These are phyloP conservation scores for Agonopterix heracliana DNA, from an alignment of 2,888 invertebrate species.

Conservation along the genomic window DNA sequence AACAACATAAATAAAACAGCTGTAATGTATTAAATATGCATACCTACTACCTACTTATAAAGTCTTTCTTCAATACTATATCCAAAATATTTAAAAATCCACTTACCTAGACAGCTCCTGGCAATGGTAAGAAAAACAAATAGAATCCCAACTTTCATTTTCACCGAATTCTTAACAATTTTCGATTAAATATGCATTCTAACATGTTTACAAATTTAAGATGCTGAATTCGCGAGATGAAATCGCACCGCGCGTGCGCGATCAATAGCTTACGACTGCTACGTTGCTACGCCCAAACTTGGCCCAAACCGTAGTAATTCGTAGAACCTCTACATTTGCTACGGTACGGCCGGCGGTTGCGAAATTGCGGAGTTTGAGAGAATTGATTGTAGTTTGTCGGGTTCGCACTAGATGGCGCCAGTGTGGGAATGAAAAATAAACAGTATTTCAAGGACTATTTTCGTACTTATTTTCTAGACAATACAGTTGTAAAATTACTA, in stretches of 20 bases:
- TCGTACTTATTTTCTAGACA: too few species aligned
- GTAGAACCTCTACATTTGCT: conserved; percentile 7
- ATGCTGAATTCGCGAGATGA: conserved; percentile 23
- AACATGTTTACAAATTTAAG: conserved; percentile 37
- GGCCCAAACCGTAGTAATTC: background rate
- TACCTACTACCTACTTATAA: background rate
- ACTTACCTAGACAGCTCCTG: conserved; percentile 49
- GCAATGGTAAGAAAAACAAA: conserved; percentile 37
- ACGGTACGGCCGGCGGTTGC: background rate
- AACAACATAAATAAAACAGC: too few species aligned
- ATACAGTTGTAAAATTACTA: too few species aligned
- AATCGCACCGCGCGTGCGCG: conserved; percentile 49
- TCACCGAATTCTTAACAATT: conserved; percentile 10
- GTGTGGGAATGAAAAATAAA: too few species aligned
- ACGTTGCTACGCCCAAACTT: conserved; percentile 6
- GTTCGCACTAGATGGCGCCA: too few species aligned
- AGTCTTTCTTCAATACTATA: background rate
- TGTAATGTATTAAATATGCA: background rate
- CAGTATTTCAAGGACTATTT: too few species aligned
- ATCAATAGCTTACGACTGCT: conserved; percentile 44
- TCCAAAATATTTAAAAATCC: background rate
- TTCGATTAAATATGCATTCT: conserved; percentile 20
- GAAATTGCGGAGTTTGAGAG: too few species aligned
- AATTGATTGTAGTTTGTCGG: too few species aligned
- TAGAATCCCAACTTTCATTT: conserved; percentile 46